phyloP scores from a whole-genome alignment of 2,113 vertebrate species.

The Ictalurus punctatus region DNA sequence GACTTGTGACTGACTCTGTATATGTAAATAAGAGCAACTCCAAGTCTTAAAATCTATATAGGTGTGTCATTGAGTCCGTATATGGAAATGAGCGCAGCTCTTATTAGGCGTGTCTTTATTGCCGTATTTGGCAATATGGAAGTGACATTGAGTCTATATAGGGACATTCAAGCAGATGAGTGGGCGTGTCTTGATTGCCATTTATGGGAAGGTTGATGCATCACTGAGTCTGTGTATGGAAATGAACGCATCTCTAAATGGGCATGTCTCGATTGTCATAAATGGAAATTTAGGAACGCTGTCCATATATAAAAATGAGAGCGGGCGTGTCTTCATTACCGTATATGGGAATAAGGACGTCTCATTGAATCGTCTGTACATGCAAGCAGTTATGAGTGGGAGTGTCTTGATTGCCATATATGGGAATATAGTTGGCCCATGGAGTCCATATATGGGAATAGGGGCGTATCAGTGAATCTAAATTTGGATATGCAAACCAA shows the following conservation, averaged over 20 bases:
- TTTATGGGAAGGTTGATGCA: not conserved
- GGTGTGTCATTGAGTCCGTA: not conserved
- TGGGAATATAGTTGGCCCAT: not conserved
- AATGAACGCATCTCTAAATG: not conserved
- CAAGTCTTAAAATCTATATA: not conserved
- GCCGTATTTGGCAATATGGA: not conserved
- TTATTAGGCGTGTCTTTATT: not conserved
- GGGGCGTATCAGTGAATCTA: not conserved
- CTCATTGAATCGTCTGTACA: not conserved
- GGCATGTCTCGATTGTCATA: not conserved
- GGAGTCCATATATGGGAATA: not conserved
- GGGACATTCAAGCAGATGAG: not conserved
- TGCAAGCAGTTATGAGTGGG: constrained; percentile 41
- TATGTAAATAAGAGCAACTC: constrained; percentile 47
- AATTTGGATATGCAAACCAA: not conserved
- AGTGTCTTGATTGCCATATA: not conserved
- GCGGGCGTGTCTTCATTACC: not conserved
- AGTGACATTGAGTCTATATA: not conserved
- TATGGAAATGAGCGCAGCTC: not conserved
- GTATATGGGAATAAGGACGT: not conserved
- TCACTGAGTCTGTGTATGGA: not conserved
- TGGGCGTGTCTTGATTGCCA: not conserved
- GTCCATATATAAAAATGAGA: not conserved
- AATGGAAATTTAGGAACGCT: not conserved
- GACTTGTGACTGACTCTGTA: not conserved